Conservation (phyloP, 2,797 vertebrate species). For the Chromis chromis region DNA sequence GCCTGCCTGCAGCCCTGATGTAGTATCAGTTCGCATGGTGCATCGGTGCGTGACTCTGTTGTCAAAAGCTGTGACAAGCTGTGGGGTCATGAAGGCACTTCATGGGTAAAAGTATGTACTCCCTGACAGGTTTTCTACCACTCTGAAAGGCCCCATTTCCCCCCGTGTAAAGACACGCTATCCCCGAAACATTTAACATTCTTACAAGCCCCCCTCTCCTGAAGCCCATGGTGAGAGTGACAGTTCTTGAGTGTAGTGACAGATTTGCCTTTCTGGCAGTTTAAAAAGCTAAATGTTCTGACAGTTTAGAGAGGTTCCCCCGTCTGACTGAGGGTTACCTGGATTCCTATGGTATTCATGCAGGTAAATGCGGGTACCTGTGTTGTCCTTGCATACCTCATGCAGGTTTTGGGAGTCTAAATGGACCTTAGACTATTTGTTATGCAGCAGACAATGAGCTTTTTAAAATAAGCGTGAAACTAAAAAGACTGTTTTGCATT, state of each 20-base stretch:
- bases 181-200: conserved; percentile 28
- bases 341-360: neutral
- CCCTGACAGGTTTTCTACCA: conserved; percentile 9
- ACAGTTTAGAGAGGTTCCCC: conserved; percentile 36
- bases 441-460: neutral
- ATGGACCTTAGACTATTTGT: conserved; percentile 13
- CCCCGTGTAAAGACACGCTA: conserved; percentile 37
- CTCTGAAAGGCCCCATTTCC: conserved; percentile 17
- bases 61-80: conserved; percentile 49
- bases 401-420: neutral
- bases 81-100: conserved; percentile 34
- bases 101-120: conserved; percentile 19
- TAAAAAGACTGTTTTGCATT: neutral
- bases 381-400: conserved; percentile 30
- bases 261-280: conserved; percentile 22
- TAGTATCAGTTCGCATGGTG: conserved; percentile 25
- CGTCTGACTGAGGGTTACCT: neutral
- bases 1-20: conserved; percentile 54
- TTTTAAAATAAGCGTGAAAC: neutral
- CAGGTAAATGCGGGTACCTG: conserved; percentile 28
- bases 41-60: conserved; percentile 55
- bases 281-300: conserved; percentile 1
- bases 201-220: neutral
- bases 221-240: conserved; percentile 6
- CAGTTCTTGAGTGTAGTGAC: conserved; percentile 21